A percentile compares a stretch with the other conserved stretches of the same genome.
phyloP scores from a whole-genome alignment of 1,140 invertebrate species.

The Cotesia typhae region DNA sequence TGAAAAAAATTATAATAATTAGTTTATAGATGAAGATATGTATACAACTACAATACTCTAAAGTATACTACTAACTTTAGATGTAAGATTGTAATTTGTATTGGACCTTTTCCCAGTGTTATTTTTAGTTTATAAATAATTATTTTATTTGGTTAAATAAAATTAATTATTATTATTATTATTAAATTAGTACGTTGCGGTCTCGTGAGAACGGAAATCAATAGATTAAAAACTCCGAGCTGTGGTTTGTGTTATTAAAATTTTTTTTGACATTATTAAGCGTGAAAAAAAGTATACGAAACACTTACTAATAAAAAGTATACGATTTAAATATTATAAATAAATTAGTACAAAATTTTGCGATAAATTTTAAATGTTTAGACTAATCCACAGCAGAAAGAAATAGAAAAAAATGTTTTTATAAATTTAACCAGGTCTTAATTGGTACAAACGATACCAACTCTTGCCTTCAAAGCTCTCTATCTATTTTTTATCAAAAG shows the following conservation, averaged over 20 bases:
- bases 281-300: constrained; percentile 30
- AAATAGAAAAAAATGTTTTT: background rate
- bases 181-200: background rate
- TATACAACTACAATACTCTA: constrained; percentile 62
- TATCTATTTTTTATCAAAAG: constrained; percentile 46
- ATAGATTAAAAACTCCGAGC: constrained; percentile 19
- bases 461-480: constrained; percentile 66
- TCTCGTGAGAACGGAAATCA: constrained; percentile 19
- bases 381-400: constrained; percentile 26
- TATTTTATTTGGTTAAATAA: background rate
- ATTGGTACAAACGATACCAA: constrained; percentile 64
- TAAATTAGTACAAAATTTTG: constrained; percentile 30
- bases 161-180: background rate
- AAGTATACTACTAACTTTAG: constrained; percentile 59
- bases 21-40: constrained; percentile 36
- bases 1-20: constrained; percentile 10
- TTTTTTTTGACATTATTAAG: constrained; percentile 5
- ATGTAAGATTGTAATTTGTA: constrained; percentile 37
- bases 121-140: background rate
- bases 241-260: constrained; percentile 26
- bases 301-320: constrained; percentile 16
- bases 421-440: constrained; percentile 43
- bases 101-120: background rate
- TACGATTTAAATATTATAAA: constrained; percentile 28
- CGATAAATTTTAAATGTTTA: background rate